Evolutionary conservation across 1,140 invertebrate genomes (phyloP).

Genomic region (Trichomalopsis sarcophagae): DNA sequence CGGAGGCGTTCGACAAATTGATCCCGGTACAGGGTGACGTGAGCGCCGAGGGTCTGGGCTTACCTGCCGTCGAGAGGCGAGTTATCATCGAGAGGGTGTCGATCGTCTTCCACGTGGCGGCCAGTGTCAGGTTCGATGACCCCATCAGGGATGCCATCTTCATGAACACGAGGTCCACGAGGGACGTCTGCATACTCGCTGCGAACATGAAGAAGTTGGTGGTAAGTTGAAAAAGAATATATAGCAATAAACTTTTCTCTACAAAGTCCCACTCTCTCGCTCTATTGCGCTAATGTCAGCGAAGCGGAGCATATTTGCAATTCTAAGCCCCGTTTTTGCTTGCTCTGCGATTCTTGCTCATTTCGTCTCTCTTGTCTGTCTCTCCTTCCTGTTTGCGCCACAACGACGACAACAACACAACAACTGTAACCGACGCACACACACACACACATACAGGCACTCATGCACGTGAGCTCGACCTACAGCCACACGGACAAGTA

Average conservation of each 20-base stretch:
- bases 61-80: slow-evolving; percentile 75
- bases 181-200: slow-evolving; percentile 80
- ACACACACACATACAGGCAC: slow-evolving; percentile 64
- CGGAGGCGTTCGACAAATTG: slow-evolving; percentile 81
- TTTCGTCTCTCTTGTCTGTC: background rate
- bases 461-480: slow-evolving; percentile 91
- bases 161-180: slow-evolving; percentile 81
- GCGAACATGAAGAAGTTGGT: slow-evolving; percentile 81
- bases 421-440: too few species aligned
- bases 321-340: background rate
- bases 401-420: slow-evolving; percentile 59
- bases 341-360: background rate
- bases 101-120: slow-evolving; percentile 94
- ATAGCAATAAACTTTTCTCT: background rate
- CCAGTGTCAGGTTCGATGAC: slow-evolving; percentile 95
- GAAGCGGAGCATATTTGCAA: background rate
- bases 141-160: slow-evolving; percentile 80
- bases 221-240: slow-evolving; percentile 65
- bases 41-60: slow-evolving; percentile 78
- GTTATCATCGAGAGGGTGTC: slow-evolving; percentile 83
- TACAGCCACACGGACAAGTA: slow-evolving; percentile 86
- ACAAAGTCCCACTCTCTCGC: background rate
- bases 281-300: background rate
- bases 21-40: slow-evolving; percentile 88
- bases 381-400: slow-evolving; percentile 20